phyloP scores from a whole-genome alignment of 2,888 invertebrate species.

The Drosophila paramelanica region DNA sequence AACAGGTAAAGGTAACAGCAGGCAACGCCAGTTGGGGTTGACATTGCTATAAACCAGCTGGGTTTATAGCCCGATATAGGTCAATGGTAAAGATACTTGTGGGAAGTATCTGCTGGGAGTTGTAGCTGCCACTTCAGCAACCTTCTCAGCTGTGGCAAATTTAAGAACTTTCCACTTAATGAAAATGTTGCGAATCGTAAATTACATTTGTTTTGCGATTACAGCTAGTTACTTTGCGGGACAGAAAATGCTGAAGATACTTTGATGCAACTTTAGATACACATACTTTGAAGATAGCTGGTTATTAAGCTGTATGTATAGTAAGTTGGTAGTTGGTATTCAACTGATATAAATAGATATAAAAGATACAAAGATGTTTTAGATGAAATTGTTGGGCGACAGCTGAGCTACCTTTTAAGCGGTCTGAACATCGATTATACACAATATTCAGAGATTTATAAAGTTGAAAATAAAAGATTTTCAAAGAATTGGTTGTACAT shows the following conservation, averaged over 20 bases:
- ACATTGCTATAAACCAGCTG: conserved; percentile 58
- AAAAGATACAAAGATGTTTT: too few species aligned
- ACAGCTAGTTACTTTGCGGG: not conserved
- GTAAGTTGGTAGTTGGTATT: too few species aligned
- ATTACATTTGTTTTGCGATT: conserved; percentile 26
- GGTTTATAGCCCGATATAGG: conserved; percentile 59
- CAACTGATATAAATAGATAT: too few species aligned
- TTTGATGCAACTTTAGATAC: not conserved
- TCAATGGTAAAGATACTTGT: conserved; percentile 48
- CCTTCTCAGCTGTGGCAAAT: conserved; percentile 46
- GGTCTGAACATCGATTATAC: too few species aligned
- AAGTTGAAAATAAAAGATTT: too few species aligned
- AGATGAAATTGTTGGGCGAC: too few species aligned
- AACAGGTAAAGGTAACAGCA: conserved; percentile 22
- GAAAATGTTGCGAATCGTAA: conserved; percentile 50
- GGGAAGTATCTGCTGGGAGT: conserved; percentile 34
- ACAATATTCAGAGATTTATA: too few species aligned
- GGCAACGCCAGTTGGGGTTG: conserved; percentile 41
- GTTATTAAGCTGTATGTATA: too few species aligned
- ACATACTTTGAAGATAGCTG: not conserved
- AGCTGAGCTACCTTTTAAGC: too few species aligned
- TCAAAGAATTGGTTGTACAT: too few species aligned
- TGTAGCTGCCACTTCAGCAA: conserved; percentile 4
- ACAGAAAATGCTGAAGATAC: not conserved
- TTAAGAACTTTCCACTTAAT: conserved; percentile 55